Evolutionary conservation across 2,888 invertebrate genomes (phyloP), one percentile per base, ranked within the genome.

Genomic region (Nomada ruficornis): DNA sequence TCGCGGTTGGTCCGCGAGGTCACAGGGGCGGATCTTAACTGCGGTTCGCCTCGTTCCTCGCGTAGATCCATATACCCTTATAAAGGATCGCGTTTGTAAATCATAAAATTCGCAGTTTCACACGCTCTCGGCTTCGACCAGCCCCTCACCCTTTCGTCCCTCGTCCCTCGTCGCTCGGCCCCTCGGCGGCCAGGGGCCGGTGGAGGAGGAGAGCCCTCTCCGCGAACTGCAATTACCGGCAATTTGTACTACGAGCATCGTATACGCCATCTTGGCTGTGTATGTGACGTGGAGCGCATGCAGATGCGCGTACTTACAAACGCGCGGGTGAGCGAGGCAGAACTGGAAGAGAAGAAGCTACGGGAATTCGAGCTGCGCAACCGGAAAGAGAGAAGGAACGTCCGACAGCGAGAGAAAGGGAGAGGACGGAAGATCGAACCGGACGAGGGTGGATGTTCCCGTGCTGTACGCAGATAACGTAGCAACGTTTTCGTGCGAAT

Each of bases 71-170:
- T 80, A 80, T 76, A 76, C 63, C 78, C 84, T 80, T 84, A 85
- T 86, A 89, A 87, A 88, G 86, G 85, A 88, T 87, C 84, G 63
- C 87, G 89, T 89, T 90, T 89, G 89, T 89, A 90, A 91, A 90
- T 91, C 91, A 89, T 90, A 90, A 91, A 91, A 91, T 92, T 90
- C 89, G 88, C 90, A 89, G 90, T 90, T 92, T 91, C 91, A 90
- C 90, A 91, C 90, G 91, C 89, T 90, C 90, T 86, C 87, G 85
- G 73, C 81, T 81, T 77, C 62, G 76, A 57, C 81, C 68, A 59
- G 77, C 84, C 78, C 64, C 63, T 47, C 55, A 9, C 55, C 77
- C 60, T 59, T 59, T 65, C 69, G 62, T 36, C 65, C 50, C 20
- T 65, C 69, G 62, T 36, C 65, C 50, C 20, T 52, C 62, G 36